Evolutionary conservation across 2,113 vertebrate species (phyloP), one percentile per base, ranked within the genome.

Genomic region (Pterocles orientalis): DNA sequence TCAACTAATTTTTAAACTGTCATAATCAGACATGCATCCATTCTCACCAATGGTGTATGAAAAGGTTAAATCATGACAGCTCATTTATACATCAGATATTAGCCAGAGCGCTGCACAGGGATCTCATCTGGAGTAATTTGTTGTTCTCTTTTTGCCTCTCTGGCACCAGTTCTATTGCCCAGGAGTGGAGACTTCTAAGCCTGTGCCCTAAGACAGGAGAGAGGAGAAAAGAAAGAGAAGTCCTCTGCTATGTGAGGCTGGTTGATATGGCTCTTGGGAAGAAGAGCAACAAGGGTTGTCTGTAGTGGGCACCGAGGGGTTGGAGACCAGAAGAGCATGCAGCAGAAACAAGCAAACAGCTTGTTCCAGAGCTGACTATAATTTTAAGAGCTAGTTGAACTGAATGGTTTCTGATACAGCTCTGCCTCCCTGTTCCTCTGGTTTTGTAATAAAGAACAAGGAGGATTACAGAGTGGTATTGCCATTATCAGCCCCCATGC

Each of bases 401-500:
- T 14, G 62, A 82, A 41, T 53, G 23, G 4, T 51, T 83, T 78
- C 64, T 39, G 51, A n/a, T 50, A 36, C 11, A 82, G 17, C n/a
- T 51, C 41, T 86, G 6, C 31, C 23, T 91, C 39, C 28, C 73
- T 77, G 16, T 64, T 88, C 29, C 56, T 84, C 72, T 68, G 20
- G 14, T 73, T 95, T 94, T 79, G 78, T 86, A 72, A 34, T 60
- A 39, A 81, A 81, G 43, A 88, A 33, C 19, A 58, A 84, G 72
- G 24, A 94, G 7, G 7, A 16, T 68, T 75, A 71, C 41, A 61
- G 72, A 70, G 29, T 68, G 24, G 26, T 82, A 75, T 60, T 89
- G 39, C 26, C 18, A 29, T 4, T 3, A 81, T 68, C 64, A 91
- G 25, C 11, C 45, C n/a, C 39, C 29, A 36, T 71, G 48, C 13